phyloP scores from a whole-genome alignment of 2,113 vertebrate species.

The Phaetusa simplex region DNA sequence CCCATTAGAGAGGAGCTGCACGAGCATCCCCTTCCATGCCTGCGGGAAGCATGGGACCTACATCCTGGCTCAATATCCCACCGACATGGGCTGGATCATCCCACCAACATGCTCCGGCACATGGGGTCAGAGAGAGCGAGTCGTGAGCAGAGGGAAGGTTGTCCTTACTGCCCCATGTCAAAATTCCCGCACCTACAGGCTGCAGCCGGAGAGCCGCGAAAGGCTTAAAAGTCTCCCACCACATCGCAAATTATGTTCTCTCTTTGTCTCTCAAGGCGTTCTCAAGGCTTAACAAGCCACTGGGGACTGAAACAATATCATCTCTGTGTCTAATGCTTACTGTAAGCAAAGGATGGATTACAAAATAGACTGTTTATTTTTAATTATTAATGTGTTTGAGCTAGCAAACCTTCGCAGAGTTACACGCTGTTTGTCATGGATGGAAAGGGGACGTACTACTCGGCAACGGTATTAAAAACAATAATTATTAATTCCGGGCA shows the following conservation, averaged over 20 bases:
- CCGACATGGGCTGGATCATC: not conserved
- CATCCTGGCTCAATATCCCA: not conserved
- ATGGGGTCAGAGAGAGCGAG: not conserved
- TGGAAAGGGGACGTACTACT: conserved; percentile 3
- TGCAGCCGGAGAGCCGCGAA: not conserved
- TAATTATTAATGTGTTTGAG: conserved; percentile 64
- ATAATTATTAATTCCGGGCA: not conserved
- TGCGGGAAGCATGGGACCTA: not conserved
- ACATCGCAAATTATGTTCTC: not conserved
- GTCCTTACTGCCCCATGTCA: not conserved
- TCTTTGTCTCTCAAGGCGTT: conserved; percentile 13
- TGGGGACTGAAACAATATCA: conserved; percentile 49
- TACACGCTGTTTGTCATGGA: not conserved
- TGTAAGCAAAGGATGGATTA: conserved; percentile 66
- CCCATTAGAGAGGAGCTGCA: not conserved
- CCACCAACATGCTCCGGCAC: not conserved
- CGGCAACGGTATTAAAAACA: not conserved
- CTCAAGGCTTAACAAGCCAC: conserved; percentile 50
- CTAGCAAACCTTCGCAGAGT: not conserved
- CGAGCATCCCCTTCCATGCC: not conserved
- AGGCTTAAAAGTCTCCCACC: not conserved
- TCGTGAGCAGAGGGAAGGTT: not conserved
- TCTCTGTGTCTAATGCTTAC: conserved; percentile 65
- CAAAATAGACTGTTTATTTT: conserved; percentile 66
- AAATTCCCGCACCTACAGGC: not conserved